A percentile compares a stretch with the other conserved stretches of the same genome.
phyloP scores from a whole-genome alignment of 2,797 vertebrate species.

The Schizopygopsis malacanthus region DNA sequence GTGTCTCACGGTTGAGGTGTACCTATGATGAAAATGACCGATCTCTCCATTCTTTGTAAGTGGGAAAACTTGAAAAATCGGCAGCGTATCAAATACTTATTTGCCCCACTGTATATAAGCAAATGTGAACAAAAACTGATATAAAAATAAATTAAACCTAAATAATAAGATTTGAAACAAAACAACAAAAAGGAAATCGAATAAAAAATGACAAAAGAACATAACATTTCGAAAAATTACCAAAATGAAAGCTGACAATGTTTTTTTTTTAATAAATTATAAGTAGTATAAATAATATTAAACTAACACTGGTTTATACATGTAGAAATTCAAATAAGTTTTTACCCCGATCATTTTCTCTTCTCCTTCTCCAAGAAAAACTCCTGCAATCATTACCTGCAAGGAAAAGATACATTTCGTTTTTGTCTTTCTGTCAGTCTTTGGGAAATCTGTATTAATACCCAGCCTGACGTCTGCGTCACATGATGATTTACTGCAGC shows the following conservation, averaged over 20 bases:
- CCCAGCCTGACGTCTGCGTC: neutral
- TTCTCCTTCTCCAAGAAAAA: conserved; percentile 79
- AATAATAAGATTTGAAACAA: neutral
- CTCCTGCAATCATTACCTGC: conserved; percentile 79
- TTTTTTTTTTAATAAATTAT: neutral
- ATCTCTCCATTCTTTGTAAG: no score
- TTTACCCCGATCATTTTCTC: conserved; percentile 74
- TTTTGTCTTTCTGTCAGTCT: neutral
- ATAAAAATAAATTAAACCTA: neutral
- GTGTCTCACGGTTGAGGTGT: no score
- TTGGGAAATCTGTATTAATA: neutral
- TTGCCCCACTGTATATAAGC: neutral
- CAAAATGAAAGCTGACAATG: neutral
- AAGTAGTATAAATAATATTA: neutral
- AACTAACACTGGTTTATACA: neutral
- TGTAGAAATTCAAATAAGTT: neutral
- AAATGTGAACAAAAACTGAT: neutral
- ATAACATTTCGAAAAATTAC: no score
- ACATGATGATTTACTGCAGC: neutral
- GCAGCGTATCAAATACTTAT: no score
- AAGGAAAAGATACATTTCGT: neutral
- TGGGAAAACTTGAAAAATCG: no score
- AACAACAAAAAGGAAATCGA: neutral
- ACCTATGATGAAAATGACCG: no score
- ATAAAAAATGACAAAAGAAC: neutral